These are phyloP conservation scores for Channa maculata DNA, from an alignment of 2,113 vertebrate species.

Conservation along the genomic window DNA sequence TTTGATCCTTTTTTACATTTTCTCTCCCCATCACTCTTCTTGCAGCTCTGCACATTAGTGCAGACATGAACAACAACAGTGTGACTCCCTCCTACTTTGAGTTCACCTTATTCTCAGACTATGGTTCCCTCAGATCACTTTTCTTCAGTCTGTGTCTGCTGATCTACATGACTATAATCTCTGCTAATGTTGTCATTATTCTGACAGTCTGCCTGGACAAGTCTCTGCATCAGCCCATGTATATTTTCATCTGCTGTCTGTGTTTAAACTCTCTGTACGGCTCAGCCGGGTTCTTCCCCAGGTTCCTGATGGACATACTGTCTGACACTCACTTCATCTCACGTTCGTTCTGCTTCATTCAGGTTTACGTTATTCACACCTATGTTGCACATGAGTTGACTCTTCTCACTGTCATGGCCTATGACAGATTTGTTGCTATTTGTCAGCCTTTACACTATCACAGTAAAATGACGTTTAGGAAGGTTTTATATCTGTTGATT, in stretches of 20 bases:
- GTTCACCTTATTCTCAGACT: constrained; percentile 28
- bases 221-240: constrained; percentile 54
- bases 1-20: too few species aligned
- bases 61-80: constrained; percentile 31
- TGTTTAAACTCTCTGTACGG: constrained; percentile 52
- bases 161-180: constrained; percentile 28
- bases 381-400: constrained; percentile 1
- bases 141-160: constrained; percentile 40
- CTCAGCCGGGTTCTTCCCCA: constrained; percentile 46
- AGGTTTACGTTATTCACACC: constrained; percentile 28
- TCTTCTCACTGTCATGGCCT: constrained; percentile 40
- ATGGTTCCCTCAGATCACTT: constrained; percentile 2
- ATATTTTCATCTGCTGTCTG: constrained; percentile 47
- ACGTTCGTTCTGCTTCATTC: constrained; percentile 13
- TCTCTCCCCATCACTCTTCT: too few species aligned
- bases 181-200: constrained; percentile 33
- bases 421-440: constrained; percentile 44
- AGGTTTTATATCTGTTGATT: background rate
- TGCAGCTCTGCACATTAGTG: background rate
- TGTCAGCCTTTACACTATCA: constrained; percentile 48
- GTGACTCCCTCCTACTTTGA: constrained; percentile 20
- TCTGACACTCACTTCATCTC: constrained; percentile 47
- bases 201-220: constrained; percentile 21
- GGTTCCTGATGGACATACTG: constrained; percentile 37
- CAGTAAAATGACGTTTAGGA: constrained; percentile 12